A percentile compares a stretch with the other conserved stretches of the same genome.
Evolutionary conservation across 1,140 invertebrate genomes (phyloP).

Genomic region (Lasioglossum baleicum): DNA sequence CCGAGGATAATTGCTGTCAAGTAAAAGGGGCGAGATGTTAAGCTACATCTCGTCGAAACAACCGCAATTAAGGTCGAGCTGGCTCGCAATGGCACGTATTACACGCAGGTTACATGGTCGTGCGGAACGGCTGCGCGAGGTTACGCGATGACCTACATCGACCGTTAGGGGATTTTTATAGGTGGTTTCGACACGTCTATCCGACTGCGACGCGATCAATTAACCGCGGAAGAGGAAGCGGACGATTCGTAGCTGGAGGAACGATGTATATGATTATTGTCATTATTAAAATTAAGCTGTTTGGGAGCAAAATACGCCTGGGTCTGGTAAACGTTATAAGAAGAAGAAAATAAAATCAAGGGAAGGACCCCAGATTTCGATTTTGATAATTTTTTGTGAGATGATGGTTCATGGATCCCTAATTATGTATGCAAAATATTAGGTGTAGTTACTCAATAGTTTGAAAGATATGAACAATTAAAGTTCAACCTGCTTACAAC

Average conservation of each 20-base stretch:
- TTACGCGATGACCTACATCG: background rate
- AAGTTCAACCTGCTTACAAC: too few relatives aligned
- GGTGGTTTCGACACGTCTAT: background rate
- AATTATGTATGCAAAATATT: too few relatives aligned
- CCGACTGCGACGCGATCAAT: background rate
- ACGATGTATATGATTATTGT: too few relatives aligned
- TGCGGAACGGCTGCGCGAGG: constrained; percentile 5
- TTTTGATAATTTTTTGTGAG: too few relatives aligned
- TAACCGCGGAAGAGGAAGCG: background rate
- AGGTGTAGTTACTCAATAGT: too few relatives aligned
- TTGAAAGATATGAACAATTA: too few relatives aligned
- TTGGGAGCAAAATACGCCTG: too few relatives aligned
- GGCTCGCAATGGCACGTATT: constrained; percentile 31
- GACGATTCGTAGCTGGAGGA: background rate
- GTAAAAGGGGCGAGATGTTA: constrained; percentile 48
- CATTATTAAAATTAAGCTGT: too few relatives aligned
- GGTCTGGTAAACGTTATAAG: too few relatives aligned
- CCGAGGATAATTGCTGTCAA: constrained; percentile 48
- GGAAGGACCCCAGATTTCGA: too few relatives aligned
- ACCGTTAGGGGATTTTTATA: background rate
- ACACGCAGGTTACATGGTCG: constrained; percentile 43
- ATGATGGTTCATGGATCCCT: too few relatives aligned
- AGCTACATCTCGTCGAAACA: constrained; percentile 45
- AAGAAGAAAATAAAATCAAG: too few relatives aligned
- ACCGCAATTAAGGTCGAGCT: constrained; percentile 50